A percentile compares a stretch with the other conserved stretches of the same genome.
These are phyloP conservation scores for Alectura lathami DNA, from an alignment of 2,113 vertebrate genomes.

Conservation along the genomic window DNA sequence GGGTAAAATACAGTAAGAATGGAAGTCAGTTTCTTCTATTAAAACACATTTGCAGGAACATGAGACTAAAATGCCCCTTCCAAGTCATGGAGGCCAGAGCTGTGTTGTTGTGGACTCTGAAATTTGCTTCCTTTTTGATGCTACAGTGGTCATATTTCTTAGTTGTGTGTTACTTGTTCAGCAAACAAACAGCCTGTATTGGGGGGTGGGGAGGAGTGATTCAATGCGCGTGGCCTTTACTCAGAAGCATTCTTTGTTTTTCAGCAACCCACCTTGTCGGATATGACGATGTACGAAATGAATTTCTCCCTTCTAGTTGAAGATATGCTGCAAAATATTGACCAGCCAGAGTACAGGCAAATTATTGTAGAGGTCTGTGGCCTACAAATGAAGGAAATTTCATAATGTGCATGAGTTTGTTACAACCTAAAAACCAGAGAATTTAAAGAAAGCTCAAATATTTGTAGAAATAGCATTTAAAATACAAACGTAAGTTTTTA, in stretches of 20 bases:
- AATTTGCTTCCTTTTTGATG: background rate
- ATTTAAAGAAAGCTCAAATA: background rate
- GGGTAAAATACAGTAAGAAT: background rate
- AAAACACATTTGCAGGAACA: background rate
- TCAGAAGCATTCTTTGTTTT: conserved; percentile 31
- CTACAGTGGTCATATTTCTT: background rate
- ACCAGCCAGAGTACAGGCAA: conserved; percentile 93
- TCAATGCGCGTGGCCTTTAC: background rate
- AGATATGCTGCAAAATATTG: conserved; percentile 91
- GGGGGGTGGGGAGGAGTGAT: background rate
- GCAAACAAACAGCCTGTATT: background rate
- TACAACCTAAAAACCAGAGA: background rate
- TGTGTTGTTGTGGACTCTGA: background rate
- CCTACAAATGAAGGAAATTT: background rate
- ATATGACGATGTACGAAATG: conserved; percentile 99
- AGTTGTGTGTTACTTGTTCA: background rate
- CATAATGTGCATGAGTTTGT: background rate
- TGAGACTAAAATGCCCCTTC: background rate
- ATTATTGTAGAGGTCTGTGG: conserved; percentile 92
- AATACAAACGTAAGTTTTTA: background rate
- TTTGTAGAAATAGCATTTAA: background rate
- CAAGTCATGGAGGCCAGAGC: background rate
- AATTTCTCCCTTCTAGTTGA: conserved; percentile 99
- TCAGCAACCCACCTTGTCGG: conserved; percentile 96
- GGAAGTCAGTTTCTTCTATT: background rate